phyloP scores from a whole-genome alignment of 2,797 vertebrate species.

The Anguilla pacifica region DNA sequence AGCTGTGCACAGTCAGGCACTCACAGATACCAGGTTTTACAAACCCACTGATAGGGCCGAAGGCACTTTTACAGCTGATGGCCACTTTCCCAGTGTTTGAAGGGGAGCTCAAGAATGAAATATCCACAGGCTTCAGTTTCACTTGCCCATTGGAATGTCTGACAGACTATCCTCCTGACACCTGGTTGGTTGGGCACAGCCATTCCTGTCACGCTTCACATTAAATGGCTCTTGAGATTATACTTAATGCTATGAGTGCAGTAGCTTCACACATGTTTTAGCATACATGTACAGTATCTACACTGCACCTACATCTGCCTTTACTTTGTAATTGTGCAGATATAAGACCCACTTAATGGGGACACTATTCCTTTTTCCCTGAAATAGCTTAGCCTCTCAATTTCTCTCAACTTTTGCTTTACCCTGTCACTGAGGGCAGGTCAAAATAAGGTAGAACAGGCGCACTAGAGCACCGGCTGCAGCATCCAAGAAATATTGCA shows the following conservation, averaged over 20 bases:
- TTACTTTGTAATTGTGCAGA: background rate
- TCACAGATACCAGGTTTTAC: background rate
- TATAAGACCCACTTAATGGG: background rate
- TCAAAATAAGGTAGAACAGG: background rate
- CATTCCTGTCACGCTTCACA: background rate
- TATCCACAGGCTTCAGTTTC: background rate
- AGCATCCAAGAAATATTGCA: constrained; percentile 16
- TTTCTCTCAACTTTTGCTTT: background rate
- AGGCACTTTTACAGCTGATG: background rate
- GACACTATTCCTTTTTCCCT: background rate
- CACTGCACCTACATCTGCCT: background rate
- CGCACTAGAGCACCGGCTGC: background rate
- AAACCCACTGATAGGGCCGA: background rate
- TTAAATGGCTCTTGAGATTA: background rate
- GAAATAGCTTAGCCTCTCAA: background rate
- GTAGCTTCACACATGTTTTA: background rate
- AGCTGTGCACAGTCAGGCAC: background rate
- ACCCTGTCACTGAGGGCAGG: background rate
- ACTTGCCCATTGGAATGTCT: background rate
- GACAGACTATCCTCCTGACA: background rate
- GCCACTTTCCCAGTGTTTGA: background rate
- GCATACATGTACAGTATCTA: background rate
- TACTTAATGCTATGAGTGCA: background rate
- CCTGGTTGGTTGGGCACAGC: background rate
- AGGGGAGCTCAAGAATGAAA: background rate